Evolutionary conservation across 2,888 invertebrate species (phyloP).

Genomic region (Lordiphosa andalusiaca): DNA sequence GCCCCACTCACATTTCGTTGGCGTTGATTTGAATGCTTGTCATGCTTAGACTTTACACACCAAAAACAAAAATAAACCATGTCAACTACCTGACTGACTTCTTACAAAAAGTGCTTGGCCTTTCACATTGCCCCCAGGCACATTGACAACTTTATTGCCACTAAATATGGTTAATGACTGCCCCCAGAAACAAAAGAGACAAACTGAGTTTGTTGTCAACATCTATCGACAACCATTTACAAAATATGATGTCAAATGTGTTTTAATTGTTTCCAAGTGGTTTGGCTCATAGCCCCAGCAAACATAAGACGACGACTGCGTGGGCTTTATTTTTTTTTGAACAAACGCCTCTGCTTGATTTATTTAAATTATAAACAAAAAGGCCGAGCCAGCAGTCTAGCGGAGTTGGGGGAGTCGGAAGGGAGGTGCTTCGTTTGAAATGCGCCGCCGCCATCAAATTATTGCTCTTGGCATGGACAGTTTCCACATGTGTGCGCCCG

Average conservation of each 20-base stretch:
- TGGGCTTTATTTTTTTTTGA: conserved; percentile 36
- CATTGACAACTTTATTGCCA: conserved; percentile 72
- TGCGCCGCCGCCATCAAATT: conserved; percentile 61
- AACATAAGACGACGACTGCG: conserved; percentile 34
- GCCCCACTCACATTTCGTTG: conserved; percentile 37
- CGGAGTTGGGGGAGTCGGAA: conserved; percentile 1
- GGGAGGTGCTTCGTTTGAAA: conserved; percentile 43
- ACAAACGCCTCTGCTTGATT: conserved; percentile 48
- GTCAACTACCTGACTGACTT: conserved; percentile 60
- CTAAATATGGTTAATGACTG: conserved; percentile 69
- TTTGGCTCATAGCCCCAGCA: conserved; percentile 17
- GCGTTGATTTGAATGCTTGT: conserved; percentile 24
- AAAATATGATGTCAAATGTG: conserved; percentile 63
- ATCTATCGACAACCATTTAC: conserved; percentile 45
- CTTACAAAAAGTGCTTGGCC: conserved; percentile 16
- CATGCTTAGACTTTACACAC: conserved; percentile 13
- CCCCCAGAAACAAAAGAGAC: conserved; percentile 13
- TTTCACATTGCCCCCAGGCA: conserved; percentile 43
- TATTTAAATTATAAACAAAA: conserved; percentile 33
- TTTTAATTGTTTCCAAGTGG: conserved; percentile 62
- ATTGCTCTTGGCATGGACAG: conserved; percentile 57
- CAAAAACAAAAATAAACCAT: conserved; percentile 48
- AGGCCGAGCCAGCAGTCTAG: conserved; percentile 18
- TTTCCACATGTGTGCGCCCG: conserved; percentile 59
- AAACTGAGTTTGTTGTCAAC: conserved; percentile 52